Base-by-base conservation (phyloP, 2,113 vertebrate species). In the Cyanistes caeruleus region DNA sequence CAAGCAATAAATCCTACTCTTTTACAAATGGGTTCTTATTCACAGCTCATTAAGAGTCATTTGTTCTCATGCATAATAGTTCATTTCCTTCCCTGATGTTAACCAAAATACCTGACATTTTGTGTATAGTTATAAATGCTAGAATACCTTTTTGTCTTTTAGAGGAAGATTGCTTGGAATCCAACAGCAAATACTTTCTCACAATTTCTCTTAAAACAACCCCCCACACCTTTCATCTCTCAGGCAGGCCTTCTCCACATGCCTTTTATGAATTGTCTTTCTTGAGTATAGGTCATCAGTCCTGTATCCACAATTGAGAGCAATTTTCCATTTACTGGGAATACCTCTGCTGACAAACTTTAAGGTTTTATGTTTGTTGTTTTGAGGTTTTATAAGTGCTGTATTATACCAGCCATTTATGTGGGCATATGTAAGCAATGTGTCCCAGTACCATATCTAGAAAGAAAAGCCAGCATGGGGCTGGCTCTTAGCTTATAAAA, bases 11-110 rank as follows among this genome's bases (percentile, higher is more conserved):
- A 76, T 33, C 41, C 15, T 65, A 8, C 58, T 73, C 33, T 79
- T 15, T 88, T 93, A 94, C 67, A 69, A 76, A 76, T 83, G 28
- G 22, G 8, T 65, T 73, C 81, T 93, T 94, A 68, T 88, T 80
- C 46, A 65, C 14, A 55, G 49, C 9, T 91, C 41, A 46, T 88
- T 87, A 83, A 60, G 43, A 37, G 11, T 79, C 0, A 65, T 79
- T 93, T 88, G 10, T 88, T 90, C 20, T 90, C 16, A 3, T 51
- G 55, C 22, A 17, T 73, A 83, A 27, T 41, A 30, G 5, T 56
- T 90, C 2, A 49, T 93, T 95, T 85, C 80, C 70, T 83, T 93
- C 46, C 55, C 28, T 73, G 37, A 30, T 43, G 24, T 49, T 69
- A 51, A 49, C 37, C 56, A 39, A 56, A 21, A 72, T 87, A 56